Evolutionary conservation across 2,888 invertebrate genomes (phyloP), one percentile per base, ranked within the genome.

Genomic region (Argyresthia albistria): DNA sequence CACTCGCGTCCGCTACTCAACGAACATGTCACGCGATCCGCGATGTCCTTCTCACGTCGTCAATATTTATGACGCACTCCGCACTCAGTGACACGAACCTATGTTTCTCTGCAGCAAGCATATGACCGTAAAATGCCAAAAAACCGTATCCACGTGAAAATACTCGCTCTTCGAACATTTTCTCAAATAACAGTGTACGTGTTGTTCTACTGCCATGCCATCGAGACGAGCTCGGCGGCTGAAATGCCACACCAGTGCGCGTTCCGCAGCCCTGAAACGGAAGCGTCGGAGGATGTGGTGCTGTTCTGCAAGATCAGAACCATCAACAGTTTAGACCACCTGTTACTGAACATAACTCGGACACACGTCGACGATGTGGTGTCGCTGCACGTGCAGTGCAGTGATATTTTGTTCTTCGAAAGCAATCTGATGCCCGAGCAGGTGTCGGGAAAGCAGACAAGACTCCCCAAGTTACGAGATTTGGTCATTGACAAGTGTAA

Each of bases 401-500:
- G 91, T 81, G 93, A 93, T 69, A 91, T 91, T 59, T 77, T 93
- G 59, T 93, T 93, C 78, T 92, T 92, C 69, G 93, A 93, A 75
- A 93, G 92, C 67, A 91, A 91, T 51, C 74, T 93, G 56, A 89
- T 90, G 56, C 83, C 90, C 45, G 76, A 84, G 53, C 74, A 83
- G 63, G 53, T 71, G 54, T 52, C 82, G 53, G 78, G 75, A 35
- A 92, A 91, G 71, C 80, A 91, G 57, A 82, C 88, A 39, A 87
- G 88, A 57, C 80, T 93, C 56, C 73, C 92, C 88, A 76, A 91
- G 88, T 70, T 95, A 89, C 79, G 93, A 89, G 88, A 91, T 89
- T 70, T 91, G 82, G 63, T 90, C 82, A 88, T 95, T 60, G 93
- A 93, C 64, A 91, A 91, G 72, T 95, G 94, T 76, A 94, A 94